Conservation (phyloP, 2,113 vertebrate genomes). For the Vanacampus margaritifer region DNA sequence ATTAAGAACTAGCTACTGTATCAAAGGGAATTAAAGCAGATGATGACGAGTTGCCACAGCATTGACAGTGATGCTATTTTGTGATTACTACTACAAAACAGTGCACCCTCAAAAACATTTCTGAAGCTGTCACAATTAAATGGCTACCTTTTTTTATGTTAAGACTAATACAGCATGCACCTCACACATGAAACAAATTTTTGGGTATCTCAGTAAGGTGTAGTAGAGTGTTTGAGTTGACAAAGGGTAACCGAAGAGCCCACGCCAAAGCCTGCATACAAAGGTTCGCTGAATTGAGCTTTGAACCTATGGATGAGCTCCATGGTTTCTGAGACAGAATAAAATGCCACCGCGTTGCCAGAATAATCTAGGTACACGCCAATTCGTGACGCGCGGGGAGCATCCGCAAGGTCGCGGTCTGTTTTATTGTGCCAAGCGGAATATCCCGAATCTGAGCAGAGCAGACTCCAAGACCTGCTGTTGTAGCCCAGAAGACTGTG, state of each 20-base stretch:
- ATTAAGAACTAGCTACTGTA: too few species aligned
- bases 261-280: conserved; percentile 89
- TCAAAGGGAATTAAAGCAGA: too few species aligned
- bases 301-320: conserved; percentile 80
- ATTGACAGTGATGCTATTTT: too few species aligned
- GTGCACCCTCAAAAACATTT: too few species aligned
- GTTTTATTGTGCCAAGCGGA: conserved; percentile 84
- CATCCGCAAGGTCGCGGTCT: conserved; percentile 65
- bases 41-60: too few species aligned
- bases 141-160: background rate
- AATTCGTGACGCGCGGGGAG: conserved; percentile 64
- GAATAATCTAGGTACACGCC: conserved; percentile 81
- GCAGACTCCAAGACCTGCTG: conserved; percentile 86
- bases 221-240: conserved; percentile 47
- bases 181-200: background rate
- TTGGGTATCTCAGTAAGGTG: conserved; percentile 26
- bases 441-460: conserved; percentile 79
- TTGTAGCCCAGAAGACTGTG: conserved; percentile 86
- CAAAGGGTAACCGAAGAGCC: conserved; percentile 74
- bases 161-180: background rate
- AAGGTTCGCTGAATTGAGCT: conserved; percentile 75
- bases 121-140: background rate
- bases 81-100: background rate
- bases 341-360: conserved; percentile 78
- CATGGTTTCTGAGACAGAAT: conserved; percentile 74